A percentile compares a stretch with the other conserved stretches of the same genome.
Evolutionary conservation across 2,888 invertebrate genomes (phyloP).

Genomic region (Electrophaes corylata): DNA sequence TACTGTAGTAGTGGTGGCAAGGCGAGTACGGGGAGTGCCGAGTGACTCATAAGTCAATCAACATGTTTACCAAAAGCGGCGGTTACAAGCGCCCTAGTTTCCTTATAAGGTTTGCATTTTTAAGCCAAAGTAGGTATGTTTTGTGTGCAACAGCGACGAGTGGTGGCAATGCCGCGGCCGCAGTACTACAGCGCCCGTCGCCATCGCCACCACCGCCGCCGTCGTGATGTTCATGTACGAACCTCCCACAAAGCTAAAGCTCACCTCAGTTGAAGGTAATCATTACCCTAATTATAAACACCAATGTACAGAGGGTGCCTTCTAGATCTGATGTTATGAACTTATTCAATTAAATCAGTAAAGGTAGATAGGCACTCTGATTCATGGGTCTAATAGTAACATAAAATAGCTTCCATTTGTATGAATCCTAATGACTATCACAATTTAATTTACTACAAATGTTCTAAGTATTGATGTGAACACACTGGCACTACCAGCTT

Average conservation of each 20-base stretch:
- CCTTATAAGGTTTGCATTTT: conserved; percentile 86
- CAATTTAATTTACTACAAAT: too few species aligned
- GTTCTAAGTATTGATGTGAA: too few species aligned
- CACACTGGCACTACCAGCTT: too few species aligned
- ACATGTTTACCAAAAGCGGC: conserved; percentile 76
- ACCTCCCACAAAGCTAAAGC: conserved; percentile 88
- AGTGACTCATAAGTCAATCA: conserved; percentile 80
- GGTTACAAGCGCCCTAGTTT: conserved; percentile 82
- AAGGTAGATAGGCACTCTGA: too few species aligned
- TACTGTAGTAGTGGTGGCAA: conserved; percentile 11
- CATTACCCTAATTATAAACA: not conserved
- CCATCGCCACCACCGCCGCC: conserved; percentile 42
- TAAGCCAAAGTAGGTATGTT: conserved; percentile 68
- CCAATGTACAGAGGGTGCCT: too few species aligned
- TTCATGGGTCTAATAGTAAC: too few species aligned
- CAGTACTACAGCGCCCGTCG: too few species aligned
- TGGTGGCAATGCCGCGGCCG: not conserved
- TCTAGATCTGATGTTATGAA: too few species aligned
- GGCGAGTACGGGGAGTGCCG: conserved; percentile 23
- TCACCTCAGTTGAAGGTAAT: conserved; percentile 91
- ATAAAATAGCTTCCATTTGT: too few species aligned
- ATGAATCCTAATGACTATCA: too few species aligned
- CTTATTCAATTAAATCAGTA: too few species aligned
- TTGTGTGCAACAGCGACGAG: conserved; percentile 27
- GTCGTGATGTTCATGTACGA: conserved; percentile 89